Evolutionary conservation across 2,113 vertebrate genomes (phyloP), one percentile per base, ranked within the genome.

Genomic region (Phalacrocorax aristotelis): DNA sequence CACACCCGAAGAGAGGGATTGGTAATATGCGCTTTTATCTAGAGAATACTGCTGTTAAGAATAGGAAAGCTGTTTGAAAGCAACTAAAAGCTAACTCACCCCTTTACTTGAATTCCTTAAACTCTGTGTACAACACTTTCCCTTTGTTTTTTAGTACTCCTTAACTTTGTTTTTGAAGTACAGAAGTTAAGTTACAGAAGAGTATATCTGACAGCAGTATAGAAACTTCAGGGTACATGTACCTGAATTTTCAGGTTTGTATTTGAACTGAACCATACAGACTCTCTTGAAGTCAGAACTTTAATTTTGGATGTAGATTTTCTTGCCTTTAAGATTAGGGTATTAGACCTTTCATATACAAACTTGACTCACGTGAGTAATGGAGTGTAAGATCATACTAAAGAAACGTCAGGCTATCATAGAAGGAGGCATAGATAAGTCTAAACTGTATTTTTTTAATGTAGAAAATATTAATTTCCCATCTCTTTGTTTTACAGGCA

Each of bases 401-500:
- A 44, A 74, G 34, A 40, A 82, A 11, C n/a, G 29, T 51, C 22
- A 38, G 1, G 9, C 23, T 89, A 1, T 49, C 10, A 4, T 5
- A 55, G 60, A 11, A 70, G 19, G 36, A 36, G 29, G 2, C 1
- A 6, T 15, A 10, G 23, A 57, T 34, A 55, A 7, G 9, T 75
- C 55, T 74, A 36, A 46, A 1, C 11, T 76, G 5, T 15, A 5
- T n/a, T 30, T 16, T 32, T 60, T 38, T 15, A 4, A 65, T 4
- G 10, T 30, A 77, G 49, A 71, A 72, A 76, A 62, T 11, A 49
- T 0, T 86, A 3, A 25, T 40, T 81, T 65, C 44, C 15, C 13
- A 3, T 81, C 60, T 92, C 55, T 64, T 90, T 96, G 23, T 46
- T 94, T 96, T 87, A 83, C 78, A 99, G 99, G 99, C 95, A 61